A percentile compares a stretch with the other conserved stretches of the same genome.
These are phyloP conservation scores for Piezodorus guildinii DNA, from an alignment of 1,140 invertebrate genomes.

Conservation along the genomic window DNA sequence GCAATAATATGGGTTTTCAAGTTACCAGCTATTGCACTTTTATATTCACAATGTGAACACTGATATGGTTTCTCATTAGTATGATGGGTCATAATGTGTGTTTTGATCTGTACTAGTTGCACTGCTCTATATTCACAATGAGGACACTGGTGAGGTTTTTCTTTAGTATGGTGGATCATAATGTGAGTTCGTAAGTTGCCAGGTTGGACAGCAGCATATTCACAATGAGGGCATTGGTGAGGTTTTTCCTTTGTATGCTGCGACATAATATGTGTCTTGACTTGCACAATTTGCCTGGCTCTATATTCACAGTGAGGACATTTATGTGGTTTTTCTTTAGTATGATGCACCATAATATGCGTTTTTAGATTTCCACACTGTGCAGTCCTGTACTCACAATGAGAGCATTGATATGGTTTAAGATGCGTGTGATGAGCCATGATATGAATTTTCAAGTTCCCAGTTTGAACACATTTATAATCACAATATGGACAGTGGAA, in stretches of 20 bases:
- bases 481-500: neutral
- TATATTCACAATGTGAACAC: neutral
- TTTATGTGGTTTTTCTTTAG: neutral
- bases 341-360: neutral
- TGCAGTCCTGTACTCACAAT: neutral
- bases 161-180: neutral
- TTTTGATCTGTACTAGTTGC: neutral
- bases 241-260: neutral
- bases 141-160: slow-evolving; percentile 1
- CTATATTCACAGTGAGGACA: slow-evolving; percentile 1
- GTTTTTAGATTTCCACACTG: neutral
- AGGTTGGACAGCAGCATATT: neutral
- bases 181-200: slow-evolving; percentile 1
- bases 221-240: neutral
- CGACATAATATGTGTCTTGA: neutral
- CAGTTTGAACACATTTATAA: neutral
- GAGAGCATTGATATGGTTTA: neutral
- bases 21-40: neutral
- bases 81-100: slow-evolving; percentile 2
- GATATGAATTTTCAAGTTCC: neutral
- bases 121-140: neutral
- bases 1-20: slow-evolving; percentile 9
- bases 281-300: neutral
- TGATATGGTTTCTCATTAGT: neutral
- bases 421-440: neutral